Evolutionary conservation across 1,140 invertebrate species (phyloP), one percentile per base, ranked within the genome.

Genomic region (Pollicipes pollicipes): DNA sequence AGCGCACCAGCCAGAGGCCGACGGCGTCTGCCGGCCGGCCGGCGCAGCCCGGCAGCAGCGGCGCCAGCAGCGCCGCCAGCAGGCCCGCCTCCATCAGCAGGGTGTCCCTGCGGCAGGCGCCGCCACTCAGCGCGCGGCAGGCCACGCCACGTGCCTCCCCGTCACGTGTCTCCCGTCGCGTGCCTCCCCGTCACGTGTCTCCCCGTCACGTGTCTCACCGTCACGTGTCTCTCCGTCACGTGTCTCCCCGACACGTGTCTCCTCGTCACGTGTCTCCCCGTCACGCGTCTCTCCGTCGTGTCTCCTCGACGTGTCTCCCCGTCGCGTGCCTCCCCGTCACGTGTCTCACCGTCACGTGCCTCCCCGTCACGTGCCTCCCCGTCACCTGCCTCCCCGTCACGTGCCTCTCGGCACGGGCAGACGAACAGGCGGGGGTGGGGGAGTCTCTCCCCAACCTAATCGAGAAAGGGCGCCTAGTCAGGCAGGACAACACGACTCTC

Each of bases 41-140:
- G 77, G 79, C 37, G 79, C 74, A 24, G 70, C 30, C 68, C 72
- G 32, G 0, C 79, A 72, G 83, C 77, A 73, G 79, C 82, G 89
- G 89, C 35, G 90, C 88, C 30, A 90, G 80, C 3, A 92, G 75
- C 58, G 89, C 83, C 27, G 85, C 84, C n/a, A 92, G 78, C 77
- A 90, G 87, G 30, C 90, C 90, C 68, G 85, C 82, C 81, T 93
- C 90, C 28, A 92, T 77, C 21, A 93, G 78, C 29, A 93, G 80
- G 68, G 84, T 84, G 79, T 93, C 90, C 88, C 89, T 88, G 70
- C 31, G 79, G 80, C 76, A 73, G 76, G 69, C 72, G 72, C 71
- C 29, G 67, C 31, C 17, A 74, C 17, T 35, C 35, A 35, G 6
- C 6, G 35, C 6, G 35, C 35, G 6, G 17, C 17, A 35, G 35